Evolutionary conservation across 1,140 invertebrate genomes (phyloP).

Genomic region (Euschistus heros): DNA sequence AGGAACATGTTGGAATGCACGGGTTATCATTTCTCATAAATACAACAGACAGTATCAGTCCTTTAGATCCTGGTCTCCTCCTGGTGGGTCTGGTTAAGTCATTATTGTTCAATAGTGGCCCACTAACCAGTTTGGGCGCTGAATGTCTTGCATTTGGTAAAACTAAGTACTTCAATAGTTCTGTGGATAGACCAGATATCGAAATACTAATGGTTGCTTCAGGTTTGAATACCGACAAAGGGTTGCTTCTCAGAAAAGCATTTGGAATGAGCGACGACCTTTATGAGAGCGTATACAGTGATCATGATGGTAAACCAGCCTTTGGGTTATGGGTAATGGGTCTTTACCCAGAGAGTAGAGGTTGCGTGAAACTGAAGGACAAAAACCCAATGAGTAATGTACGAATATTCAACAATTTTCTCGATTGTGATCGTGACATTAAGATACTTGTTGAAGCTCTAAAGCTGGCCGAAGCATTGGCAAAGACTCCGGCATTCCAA

Average conservation of each 20-base stretch:
- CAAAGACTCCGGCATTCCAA: constrained; percentile 47
- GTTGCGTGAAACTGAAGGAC: constrained; percentile 50
- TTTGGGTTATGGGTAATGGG: constrained; percentile 59
- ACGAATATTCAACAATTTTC: constrained; percentile 62
- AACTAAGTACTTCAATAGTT: constrained; percentile 38
- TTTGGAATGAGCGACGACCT: constrained; percentile 45
- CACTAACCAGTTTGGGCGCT: constrained; percentile 40
- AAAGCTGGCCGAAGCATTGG: constrained; percentile 47
- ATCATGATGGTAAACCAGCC: constrained; percentile 42
- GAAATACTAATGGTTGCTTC: constrained; percentile 65
- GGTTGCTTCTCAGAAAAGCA: constrained; percentile 48
- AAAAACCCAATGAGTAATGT: constrained; percentile 63
- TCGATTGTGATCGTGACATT: constrained; percentile 50
- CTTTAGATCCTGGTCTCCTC: constrained; percentile 23
- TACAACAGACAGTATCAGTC: constrained; percentile 39
- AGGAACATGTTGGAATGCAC: constrained; percentile 55
- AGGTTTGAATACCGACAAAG: constrained; percentile 54
- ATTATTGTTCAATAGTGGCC: constrained; percentile 36
- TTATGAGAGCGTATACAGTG: constrained; percentile 38
- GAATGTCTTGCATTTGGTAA: constrained; percentile 41
- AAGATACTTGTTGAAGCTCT: constrained; percentile 55
- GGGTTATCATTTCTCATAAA: constrained; percentile 57
- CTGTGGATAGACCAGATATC: constrained; percentile 53
- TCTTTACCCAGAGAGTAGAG: constrained; percentile 60
- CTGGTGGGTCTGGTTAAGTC: constrained; percentile 24